Base-by-base conservation (phyloP, 2,797 vertebrate genomes). In the Lerista edwardsae region DNA sequence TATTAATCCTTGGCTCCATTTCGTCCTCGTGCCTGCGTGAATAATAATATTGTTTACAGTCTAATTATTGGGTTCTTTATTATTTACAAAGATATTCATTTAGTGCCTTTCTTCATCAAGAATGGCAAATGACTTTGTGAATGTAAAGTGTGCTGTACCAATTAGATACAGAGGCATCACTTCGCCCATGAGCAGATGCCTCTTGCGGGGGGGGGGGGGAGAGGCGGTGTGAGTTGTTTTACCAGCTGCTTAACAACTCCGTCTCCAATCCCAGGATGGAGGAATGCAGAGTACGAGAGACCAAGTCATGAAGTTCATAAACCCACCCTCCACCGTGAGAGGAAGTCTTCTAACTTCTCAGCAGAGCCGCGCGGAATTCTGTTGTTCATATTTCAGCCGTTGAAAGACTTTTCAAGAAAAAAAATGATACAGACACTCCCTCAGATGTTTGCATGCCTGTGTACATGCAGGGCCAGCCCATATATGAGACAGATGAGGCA, bases 1-100 rank as follows among this genome's bases (percentile, higher is more conserved):
- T 85, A 88, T 88, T 85, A 82, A 85, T 88, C 34, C 27, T 85
- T 68, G 77, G 14, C 61, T 85, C 12, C 72, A 81, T 21, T 79
- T 4, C 25, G 84, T 25, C 6, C 71, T 85, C 36, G 29, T 0
- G 0, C 21, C 19, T 17, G 3, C 77, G 10, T n/a, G 76, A 69
- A 23, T 55, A 81, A 55, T 75, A 83, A 75, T 27, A 80, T 21
- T 82, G 67, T 72, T 77, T 73, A 65, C 82, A 69, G 64, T 59
- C 44, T 87, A 72, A 21, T 65, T 80, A 64, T 27, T 62, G 3
- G 10, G 11, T 6, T 73, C 44, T 76, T 75, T 83, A 69, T 85
- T 82, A 36, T 85, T 79, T 84, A 9, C 27, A 68, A 31, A 15
- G 61, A 11, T 85, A 27, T 75, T 65, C 51, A 75, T 1, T 29